Evolutionary conservation across 2,888 invertebrate genomes (phyloP).

Genomic region (Agrotis exclamationis): DNA sequence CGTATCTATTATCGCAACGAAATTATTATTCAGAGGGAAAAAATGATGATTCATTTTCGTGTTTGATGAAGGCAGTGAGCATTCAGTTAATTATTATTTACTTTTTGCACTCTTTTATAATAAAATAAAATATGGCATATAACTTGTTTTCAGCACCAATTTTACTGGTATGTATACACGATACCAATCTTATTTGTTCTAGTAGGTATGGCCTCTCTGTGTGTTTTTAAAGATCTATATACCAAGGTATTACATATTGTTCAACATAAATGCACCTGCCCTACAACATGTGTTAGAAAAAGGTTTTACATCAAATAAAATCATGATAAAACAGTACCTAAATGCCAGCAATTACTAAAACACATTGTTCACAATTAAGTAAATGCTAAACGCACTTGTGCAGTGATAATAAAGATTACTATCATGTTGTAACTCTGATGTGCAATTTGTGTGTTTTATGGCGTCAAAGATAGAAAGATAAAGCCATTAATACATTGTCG

Average conservation of each 20-base stretch:
- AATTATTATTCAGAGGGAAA: conserved; percentile 60
- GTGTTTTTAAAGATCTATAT: not conserved
- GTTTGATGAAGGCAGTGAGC: not conserved
- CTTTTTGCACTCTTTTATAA: not conserved
- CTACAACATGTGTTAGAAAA: not conserved
- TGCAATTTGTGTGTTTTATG: conserved; percentile 58
- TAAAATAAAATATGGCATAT: not conserved
- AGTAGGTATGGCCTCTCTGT: not conserved
- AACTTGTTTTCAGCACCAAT: not conserved
- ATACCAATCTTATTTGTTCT: too few relatives aligned
- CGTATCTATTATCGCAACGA: conserved; percentile 59
- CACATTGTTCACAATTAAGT: conserved; percentile 50
- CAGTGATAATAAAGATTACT: conserved; percentile 61
- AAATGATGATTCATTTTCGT: conserved; percentile 26
- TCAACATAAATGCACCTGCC: not conserved
- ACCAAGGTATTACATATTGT: too few relatives aligned
- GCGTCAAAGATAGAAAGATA: conserved; percentile 54
- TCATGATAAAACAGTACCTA: conserved; percentile 38
- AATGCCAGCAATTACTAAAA: conserved; percentile 45
- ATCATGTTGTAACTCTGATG: conserved; percentile 55
- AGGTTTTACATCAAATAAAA: conserved; percentile 22
- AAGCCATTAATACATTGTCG: conserved; percentile 61
- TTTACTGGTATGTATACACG: not conserved
- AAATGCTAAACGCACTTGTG: conserved; percentile 51
- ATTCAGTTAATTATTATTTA: conserved; percentile 4